Percentiles rank a stretch among this genome's conserved stretches.
phyloP scores from a whole-genome alignment of 2,113 vertebrate genomes.

The Cyprinodon variegatus region DNA sequence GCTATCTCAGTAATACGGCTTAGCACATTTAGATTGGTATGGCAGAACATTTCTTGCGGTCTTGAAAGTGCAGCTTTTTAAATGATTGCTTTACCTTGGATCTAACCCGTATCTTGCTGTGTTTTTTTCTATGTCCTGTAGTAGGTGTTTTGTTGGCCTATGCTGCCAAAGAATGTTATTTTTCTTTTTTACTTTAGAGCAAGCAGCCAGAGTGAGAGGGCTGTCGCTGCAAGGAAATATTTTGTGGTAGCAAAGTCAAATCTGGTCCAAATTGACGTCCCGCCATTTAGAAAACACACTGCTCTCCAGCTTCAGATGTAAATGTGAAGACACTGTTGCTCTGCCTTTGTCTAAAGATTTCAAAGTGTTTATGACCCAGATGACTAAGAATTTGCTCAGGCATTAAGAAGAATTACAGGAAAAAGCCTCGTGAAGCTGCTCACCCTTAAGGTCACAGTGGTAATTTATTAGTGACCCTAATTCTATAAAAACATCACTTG shows the following conservation, averaged over 20 bases:
- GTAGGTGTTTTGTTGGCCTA: not conserved
- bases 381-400: not conserved
- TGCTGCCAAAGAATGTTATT: not conserved
- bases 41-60: not conserved
- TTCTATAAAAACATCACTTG: too few species aligned
- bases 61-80: not conserved
- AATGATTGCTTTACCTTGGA: not conserved
- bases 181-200: not conserved
- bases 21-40: too few species aligned
- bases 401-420: not conserved
- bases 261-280: not conserved
- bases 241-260: conserved; percentile 21
- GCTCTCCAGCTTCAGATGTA: not conserved
- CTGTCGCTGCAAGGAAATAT: conserved; percentile 6
- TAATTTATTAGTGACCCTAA: too few species aligned
- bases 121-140: not conserved
- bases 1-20: too few species aligned
- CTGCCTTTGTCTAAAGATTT: not conserved
- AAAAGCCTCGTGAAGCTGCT: too few species aligned
- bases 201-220: not conserved
- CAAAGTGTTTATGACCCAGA: too few species aligned
- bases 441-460: too few species aligned
- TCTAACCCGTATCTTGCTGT: not conserved
- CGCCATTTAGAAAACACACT: conserved; percentile 30
- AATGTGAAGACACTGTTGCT: not conserved